phyloP scores from a whole-genome alignment of 1,140 invertebrate genomes.

The Drosophila pseudoobscura region DNA sequence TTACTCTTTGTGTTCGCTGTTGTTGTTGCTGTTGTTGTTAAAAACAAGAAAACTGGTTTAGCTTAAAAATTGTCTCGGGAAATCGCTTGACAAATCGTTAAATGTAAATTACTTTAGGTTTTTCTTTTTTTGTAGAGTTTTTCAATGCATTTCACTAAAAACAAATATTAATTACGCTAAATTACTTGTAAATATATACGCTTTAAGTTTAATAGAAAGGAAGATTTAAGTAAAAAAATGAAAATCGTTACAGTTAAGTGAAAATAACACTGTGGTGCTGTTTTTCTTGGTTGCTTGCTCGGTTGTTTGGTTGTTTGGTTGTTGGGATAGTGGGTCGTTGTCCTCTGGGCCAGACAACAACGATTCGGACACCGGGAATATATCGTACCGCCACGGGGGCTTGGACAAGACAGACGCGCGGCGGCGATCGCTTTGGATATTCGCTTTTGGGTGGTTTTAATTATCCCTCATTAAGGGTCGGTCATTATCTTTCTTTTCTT shows the following conservation, averaged over 20 bases:
- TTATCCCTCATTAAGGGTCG: conserved; percentile 23
- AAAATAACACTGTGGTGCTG: conserved; percentile 53
- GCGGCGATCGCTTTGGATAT: conserved; percentile 56
- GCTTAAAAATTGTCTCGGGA: conserved; percentile 67
- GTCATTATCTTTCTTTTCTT: conserved; percentile 19
- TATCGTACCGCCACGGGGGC: conserved; percentile 20
- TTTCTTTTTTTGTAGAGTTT: conserved; percentile 57
- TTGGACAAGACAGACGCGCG: conserved; percentile 55
- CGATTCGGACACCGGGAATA: conserved; percentile 40
- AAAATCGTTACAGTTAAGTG: conserved; percentile 70
- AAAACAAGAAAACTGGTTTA: conserved; percentile 80
- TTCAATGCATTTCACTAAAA: conserved; percentile 76
- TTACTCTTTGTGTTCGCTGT: conserved; percentile 48
- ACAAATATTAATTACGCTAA: conserved; percentile 79
- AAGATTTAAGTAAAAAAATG: conserved; percentile 61
- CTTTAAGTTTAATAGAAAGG: conserved; percentile 73
- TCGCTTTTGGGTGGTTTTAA: conserved; percentile 56
- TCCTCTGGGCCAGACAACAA: conserved; percentile 29
- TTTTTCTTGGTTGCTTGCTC: conserved; percentile 44
- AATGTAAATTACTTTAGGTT: conserved; percentile 72
- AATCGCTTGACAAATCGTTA: conserved; percentile 55
- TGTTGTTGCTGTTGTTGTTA: conserved; percentile 67
- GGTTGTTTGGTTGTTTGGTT: conserved; percentile 36
- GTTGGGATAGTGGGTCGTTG: conserved; percentile 18
- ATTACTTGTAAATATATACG: conserved; percentile 77